Base-by-base conservation (phyloP, 2,888 invertebrate species). In the Amiota mariae region DNA sequence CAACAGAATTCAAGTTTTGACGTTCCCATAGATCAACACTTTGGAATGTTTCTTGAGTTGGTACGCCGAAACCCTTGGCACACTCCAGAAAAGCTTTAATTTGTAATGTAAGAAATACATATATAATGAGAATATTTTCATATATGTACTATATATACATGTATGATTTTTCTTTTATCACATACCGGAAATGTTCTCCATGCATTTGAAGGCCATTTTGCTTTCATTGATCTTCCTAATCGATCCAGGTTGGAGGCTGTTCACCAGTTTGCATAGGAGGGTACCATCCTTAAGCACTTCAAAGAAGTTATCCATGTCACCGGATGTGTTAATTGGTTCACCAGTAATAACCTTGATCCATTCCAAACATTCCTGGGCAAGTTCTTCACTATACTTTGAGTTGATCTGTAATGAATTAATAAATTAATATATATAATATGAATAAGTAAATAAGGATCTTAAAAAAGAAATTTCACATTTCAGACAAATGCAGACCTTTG, bases 1-100 rank as follows among this genome's bases (percentile, higher is more conserved):
- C 96, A 64, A 99, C 98, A 24, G 98, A 96, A 90, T 97, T 96
- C 77, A 99, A 93, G 89, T 99, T 99, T 91, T 97, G 97, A 87
- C 95, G 92, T 90, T 99, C 99, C 96, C 97, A 98, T 70, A 99
- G 92, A 90, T 99, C 99, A 3, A 98, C 98, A 3, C 98, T 98
- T 91, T 98, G 97, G 93, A 98, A 98, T 68, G 96, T 95, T 91
- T 98, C 98, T 88, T 96, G 96, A 24, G 96, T 94, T 0, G 97
- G 96, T 4, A 99, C 98, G 57, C 98, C 99, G 78, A 98, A 92
- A 74, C 92, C 93, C 88, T 93, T 94, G 73, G 96, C 96, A 11
- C 94, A 94, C 80, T 95, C 95, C 75, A 97, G 91, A 91, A 98
- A 98, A 46, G 95, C 95, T 90, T 11, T 11, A 11, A 10, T 20